These are phyloP conservation scores for Telenomus remus DNA, from an alignment of 1,140 invertebrate genomes.

Conservation along the genomic window DNA sequence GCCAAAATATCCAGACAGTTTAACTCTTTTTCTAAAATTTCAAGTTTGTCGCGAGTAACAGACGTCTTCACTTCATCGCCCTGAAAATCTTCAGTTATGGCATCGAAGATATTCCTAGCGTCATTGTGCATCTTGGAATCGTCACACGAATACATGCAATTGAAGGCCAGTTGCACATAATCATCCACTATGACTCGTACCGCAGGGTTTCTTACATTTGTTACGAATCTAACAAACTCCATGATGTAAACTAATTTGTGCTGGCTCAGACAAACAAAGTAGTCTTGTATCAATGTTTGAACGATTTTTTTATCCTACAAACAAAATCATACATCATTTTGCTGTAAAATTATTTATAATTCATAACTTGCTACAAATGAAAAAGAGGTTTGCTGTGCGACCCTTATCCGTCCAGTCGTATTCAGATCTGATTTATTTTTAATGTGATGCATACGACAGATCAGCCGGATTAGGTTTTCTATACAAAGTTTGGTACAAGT, in stretches of 20 bases:
- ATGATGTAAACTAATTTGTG: constrained; percentile 62
- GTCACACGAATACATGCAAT: constrained; percentile 74
- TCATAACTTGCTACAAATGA: too few species aligned
- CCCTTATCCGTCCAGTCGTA: too few species aligned
- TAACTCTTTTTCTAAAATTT: constrained; percentile 73
- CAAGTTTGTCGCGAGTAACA: constrained; percentile 61
- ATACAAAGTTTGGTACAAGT: too few species aligned
- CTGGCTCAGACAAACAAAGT: constrained; percentile 65
- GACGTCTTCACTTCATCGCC: constrained; percentile 66
- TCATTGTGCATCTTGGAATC: constrained; percentile 73
- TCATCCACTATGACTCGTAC: constrained; percentile 64
- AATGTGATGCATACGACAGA: not conserved
- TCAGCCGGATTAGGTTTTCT: too few species aligned
- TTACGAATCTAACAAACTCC: constrained; percentile 66
- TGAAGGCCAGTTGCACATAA: constrained; percentile 62
- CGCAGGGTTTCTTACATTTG: constrained; percentile 58
- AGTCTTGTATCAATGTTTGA: constrained; percentile 64
- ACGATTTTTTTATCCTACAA: constrained; percentile 35
- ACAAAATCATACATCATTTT: constrained; percentile 15
- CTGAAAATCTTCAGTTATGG: constrained; percentile 61
- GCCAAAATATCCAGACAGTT: constrained; percentile 72
- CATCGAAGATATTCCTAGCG: constrained; percentile 70
- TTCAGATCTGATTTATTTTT: too few species aligned
- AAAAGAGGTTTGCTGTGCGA: too few species aligned
- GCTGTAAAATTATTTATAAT: too few species aligned